These are phyloP conservation scores for Mus spicilegus DNA, from an alignment of 2,113 vertebrate species.

Conservation along the genomic window DNA sequence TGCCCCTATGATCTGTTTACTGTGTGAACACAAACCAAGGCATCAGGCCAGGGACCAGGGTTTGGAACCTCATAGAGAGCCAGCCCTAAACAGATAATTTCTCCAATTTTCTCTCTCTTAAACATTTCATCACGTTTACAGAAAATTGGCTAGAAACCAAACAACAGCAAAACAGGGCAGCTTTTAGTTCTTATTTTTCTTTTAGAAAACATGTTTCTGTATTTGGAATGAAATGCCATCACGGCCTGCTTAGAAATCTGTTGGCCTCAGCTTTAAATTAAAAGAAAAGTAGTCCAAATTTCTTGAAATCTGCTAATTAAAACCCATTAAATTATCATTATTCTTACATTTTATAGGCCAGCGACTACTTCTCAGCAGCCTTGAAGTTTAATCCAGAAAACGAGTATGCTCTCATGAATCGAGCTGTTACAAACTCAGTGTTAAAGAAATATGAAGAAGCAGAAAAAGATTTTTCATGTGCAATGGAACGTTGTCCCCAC, in stretches of 20 bases:
- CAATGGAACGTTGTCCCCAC: conserved; percentile 82
- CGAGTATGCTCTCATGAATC: conserved; percentile 87
- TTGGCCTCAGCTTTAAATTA: conserved; percentile 41
- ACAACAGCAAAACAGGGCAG: not conserved
- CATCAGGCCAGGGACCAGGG: not conserved
- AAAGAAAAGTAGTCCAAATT: not conserved
- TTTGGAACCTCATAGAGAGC: not conserved
- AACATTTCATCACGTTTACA: not conserved
- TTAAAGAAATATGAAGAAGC: conserved; percentile 86
- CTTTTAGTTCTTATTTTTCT: not conserved
- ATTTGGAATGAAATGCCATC: not conserved
- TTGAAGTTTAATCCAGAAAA: conserved; percentile 86
- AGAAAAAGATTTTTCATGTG: conserved; percentile 86
- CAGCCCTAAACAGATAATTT: not conserved
- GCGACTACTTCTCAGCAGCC: conserved; percentile 86
- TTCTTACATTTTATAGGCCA: conserved; percentile 83
- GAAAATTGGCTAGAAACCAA: not conserved
- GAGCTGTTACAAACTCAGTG: conserved; percentile 86
- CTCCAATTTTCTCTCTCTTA: not conserved
- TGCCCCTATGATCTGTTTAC: too few species aligned
- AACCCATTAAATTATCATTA: conserved; percentile 55
- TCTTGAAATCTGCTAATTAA: not conserved
- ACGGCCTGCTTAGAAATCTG: not conserved
- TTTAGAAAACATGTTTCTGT: not conserved
- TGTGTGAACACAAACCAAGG: not conserved